Conservation (phyloP, 2,113 vertebrate genomes). For the Ameiurus melas region DNA sequence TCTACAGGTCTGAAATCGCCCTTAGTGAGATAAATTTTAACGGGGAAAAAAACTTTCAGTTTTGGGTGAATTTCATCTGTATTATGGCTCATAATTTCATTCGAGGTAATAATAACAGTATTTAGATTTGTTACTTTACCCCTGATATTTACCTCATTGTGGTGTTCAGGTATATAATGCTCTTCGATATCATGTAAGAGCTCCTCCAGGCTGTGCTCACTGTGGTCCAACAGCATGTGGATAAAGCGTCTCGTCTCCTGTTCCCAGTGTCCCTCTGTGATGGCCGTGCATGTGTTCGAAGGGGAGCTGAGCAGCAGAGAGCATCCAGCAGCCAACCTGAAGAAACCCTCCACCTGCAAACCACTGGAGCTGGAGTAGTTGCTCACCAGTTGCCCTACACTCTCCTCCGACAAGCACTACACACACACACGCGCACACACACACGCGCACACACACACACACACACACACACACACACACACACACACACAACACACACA, state of each 20-base stretch:
- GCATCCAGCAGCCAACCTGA: constrained; percentile 56
- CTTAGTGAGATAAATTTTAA: too few species aligned
- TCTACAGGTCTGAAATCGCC: too few species aligned
- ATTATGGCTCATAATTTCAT: not conserved
- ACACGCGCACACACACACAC: too few species aligned
- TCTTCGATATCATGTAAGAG: constrained; percentile 57
- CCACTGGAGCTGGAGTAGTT: constrained; percentile 42
- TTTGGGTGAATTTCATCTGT: too few species aligned
- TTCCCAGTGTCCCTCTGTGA: constrained; percentile 59
- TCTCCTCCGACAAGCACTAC: constrained; percentile 41
- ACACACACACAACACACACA: too few species aligned
- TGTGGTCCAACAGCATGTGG: constrained; percentile 45
- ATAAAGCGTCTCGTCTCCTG: constrained; percentile 61
- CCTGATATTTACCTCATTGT: constrained; percentile 57
- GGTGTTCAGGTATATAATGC: constrained; percentile 59
- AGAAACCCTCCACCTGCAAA: constrained; percentile 60
- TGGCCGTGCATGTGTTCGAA: constrained; percentile 52
- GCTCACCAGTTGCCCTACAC: constrained; percentile 64
- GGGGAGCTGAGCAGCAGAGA: constrained; percentile 67
- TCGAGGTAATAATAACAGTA: not conserved
- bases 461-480: too few species aligned
- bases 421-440: not conserved
- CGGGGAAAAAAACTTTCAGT: too few species aligned
- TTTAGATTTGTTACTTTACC: not conserved
- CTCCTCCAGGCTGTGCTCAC: constrained; percentile 15